These are phyloP conservation scores for Heliopora coerulea DNA, from an alignment of 92 coral and sea anemone genomes.

Conservation along the genomic window DNA sequence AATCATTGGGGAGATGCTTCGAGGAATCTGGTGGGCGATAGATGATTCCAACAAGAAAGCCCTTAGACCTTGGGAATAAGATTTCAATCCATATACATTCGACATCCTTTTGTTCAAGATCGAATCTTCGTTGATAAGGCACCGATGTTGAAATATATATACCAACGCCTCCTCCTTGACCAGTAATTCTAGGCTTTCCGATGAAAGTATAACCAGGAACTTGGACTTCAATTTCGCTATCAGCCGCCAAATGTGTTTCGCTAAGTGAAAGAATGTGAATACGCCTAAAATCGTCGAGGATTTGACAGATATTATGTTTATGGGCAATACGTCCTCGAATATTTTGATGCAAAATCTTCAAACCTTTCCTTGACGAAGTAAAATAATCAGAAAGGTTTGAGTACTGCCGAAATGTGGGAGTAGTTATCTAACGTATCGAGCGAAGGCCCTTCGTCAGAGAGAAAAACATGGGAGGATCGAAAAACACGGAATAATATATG, in stretches of 20 bases:
- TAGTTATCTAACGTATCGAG: no score
- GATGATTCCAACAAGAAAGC: constrained; percentile 49
- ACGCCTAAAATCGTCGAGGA: no score
- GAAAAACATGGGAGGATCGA: no score
- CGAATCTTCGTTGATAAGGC: constrained; percentile 41
- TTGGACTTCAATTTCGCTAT: no score
- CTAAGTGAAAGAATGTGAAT: no score
- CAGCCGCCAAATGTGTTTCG: no score
- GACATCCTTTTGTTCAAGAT: constrained; percentile 41
- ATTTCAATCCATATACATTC: constrained; percentile 53
- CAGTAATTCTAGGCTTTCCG: constrained; percentile 47
- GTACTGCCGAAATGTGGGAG: no score
- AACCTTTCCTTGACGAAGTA: constrained; percentile 49
- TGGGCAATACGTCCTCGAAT: constrained; percentile 42
- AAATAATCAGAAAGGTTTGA: no score
- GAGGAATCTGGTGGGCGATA: constrained; percentile 57
- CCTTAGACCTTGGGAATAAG: constrained; percentile 55
- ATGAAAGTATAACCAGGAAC: no score
- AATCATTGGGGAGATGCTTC: constrained; percentile 53
- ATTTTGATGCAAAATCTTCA: constrained; percentile 52
- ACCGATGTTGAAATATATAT: constrained; percentile 40
- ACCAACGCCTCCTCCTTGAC: constrained; percentile 51
- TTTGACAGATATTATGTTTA: no score
- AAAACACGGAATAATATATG: no score
- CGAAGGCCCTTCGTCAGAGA: no score